Conservation (phyloP, 1,140 invertebrate genomes). For the Eueides isabella region DNA sequence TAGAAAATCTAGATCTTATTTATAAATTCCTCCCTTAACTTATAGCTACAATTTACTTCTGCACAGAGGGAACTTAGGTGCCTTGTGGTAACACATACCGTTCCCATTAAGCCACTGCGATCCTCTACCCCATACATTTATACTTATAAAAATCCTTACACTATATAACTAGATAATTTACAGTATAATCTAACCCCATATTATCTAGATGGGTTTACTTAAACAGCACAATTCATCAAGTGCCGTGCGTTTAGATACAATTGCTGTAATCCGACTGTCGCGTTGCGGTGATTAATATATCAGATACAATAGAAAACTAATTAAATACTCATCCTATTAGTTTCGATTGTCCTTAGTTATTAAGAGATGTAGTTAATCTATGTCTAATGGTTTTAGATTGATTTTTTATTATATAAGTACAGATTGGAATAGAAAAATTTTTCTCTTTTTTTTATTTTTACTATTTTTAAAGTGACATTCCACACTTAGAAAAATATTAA, state of each 20-base stretch:
- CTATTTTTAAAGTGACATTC: no score
- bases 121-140: no score
- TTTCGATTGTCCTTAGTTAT: conserved; percentile 13
- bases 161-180: no score
- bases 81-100: no score
- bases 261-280: conserved; percentile 60
- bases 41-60: no score
- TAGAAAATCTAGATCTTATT: not conserved
- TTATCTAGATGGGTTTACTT: not conserved
- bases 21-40: no score
- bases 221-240: conserved; percentile 37
- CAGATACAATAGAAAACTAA: conserved; percentile 50
- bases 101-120: no score
- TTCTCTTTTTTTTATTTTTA: no score
- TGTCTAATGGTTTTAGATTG: not conserved
- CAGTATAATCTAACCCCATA: not conserved
- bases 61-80: no score
- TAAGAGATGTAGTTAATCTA: not conserved
- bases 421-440: no score
- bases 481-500: no score
- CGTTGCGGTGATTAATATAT: conserved; percentile 65
- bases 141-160: not conserved
- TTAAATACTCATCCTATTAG: conserved; percentile 24
- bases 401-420: not conserved
- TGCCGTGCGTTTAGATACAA: conserved; percentile 58